Conservation (phyloP, 2,888 invertebrate species). For the Agrochola macilenta region DNA sequence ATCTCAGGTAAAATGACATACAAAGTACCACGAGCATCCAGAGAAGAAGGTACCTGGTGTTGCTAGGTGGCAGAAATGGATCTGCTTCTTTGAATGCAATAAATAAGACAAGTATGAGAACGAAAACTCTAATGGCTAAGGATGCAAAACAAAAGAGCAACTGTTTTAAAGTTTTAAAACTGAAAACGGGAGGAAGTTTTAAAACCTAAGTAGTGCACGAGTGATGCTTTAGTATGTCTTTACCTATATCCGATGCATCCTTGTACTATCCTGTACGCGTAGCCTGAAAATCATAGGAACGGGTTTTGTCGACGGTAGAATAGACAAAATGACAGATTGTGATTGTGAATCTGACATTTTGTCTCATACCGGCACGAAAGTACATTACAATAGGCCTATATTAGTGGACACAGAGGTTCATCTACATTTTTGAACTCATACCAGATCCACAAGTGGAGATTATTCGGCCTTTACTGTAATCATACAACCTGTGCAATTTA, state of each 20-base stretch:
- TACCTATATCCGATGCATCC: background rate
- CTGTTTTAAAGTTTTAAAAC: background rate
- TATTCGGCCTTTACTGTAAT: conserved; percentile 16
- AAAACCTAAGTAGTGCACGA: background rate
- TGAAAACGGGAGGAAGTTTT: too few species aligned
- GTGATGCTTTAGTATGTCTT: background rate
- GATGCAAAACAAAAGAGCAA: background rate
- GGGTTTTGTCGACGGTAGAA: too few species aligned
- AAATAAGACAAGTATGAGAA: background rate
- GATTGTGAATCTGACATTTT: too few species aligned
- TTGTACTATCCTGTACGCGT: background rate
- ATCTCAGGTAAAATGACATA: background rate
- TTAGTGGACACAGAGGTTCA: background rate
- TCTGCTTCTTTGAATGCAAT: background rate
- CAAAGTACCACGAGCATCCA: background rate
- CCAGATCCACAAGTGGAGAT: background rate
- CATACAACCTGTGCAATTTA: conserved; percentile 13
- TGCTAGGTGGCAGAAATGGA: background rate
- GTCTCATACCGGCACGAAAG: background rate
- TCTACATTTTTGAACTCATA: conserved; percentile 6
- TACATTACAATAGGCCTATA: background rate
- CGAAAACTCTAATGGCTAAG: background rate
- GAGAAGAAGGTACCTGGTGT: background rate
- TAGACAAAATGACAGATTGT: too few species aligned
- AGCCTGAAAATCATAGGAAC: too few species aligned